phyloP scores from a whole-genome alignment of 2,888 invertebrate species.

The Chrysina gloriosa region DNA sequence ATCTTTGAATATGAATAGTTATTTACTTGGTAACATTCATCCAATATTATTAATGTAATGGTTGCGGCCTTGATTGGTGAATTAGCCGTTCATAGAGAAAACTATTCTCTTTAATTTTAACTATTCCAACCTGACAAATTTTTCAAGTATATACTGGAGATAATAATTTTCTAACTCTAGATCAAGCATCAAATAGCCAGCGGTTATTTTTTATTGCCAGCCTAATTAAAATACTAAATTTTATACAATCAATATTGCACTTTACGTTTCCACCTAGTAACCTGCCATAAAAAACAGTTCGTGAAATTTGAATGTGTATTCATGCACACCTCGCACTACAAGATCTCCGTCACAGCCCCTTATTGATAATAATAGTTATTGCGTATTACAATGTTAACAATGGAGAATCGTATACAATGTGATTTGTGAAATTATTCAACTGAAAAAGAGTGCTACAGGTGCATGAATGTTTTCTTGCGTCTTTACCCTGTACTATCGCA shows the following conservation, averaged over 20 bases:
- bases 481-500: background rate
- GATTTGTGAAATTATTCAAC: constrained; percentile 47
- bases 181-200: too few relatives aligned
- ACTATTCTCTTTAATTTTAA: too few relatives aligned
- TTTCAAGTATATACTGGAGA: too few relatives aligned
- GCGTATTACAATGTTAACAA: constrained; percentile 47
- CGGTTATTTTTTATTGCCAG: too few relatives aligned
- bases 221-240: too few relatives aligned
- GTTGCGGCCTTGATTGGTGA: too few relatives aligned
- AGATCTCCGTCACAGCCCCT: constrained; percentile 37
- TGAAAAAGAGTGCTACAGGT: constrained; percentile 43
- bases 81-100: too few relatives aligned
- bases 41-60: too few relatives aligned
- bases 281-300: background rate
- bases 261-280: background rate
- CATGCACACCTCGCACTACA: constrained; percentile 13
- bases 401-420: constrained; percentile 50
- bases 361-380: constrained; percentile 42
- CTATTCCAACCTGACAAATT: too few relatives aligned
- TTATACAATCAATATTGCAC: background rate
- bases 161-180: too few relatives aligned
- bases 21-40: too few relatives aligned
- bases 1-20: too few relatives aligned
- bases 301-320: constrained; percentile 27
- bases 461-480: constrained; percentile 30